Percentiles rank a stretch among this genome's conserved stretches.
phyloP scores from a whole-genome alignment of 1,140 invertebrate species.

The Caerostris extrusa region DNA sequence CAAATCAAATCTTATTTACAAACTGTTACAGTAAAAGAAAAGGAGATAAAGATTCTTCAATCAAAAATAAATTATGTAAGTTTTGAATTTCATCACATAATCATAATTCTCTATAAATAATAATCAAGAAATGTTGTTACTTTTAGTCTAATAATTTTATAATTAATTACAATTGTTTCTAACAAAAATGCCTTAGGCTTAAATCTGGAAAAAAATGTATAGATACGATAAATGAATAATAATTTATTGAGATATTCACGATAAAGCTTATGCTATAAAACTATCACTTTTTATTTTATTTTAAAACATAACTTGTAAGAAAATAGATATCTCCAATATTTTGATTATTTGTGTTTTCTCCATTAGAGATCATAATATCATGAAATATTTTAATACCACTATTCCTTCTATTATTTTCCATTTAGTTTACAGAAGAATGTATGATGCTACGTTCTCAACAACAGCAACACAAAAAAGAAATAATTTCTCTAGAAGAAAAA shows the following conservation, averaged over 20 bases:
- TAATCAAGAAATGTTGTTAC: no score
- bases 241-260: not conserved
- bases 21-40: slow-evolving; percentile 44
- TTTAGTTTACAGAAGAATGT: slow-evolving; percentile 53
- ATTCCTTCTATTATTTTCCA: not conserved
- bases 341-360: not conserved
- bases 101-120: not conserved
- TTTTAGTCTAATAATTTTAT: no score
- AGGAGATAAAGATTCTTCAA: slow-evolving; percentile 26
- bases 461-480: slow-evolving; percentile 1
- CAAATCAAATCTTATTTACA: slow-evolving; percentile 25
- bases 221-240: not conserved
- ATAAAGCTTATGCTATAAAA: not conserved
- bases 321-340: no score
- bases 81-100: not conserved
- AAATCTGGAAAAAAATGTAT: no score
- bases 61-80: slow-evolving; percentile 57
- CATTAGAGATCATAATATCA: not conserved
- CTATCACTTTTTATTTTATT: not conserved
- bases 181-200: no score
- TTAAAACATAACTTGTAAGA: not conserved
- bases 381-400: not conserved
- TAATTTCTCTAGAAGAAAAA: slow-evolving; percentile 44
- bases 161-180: no score
- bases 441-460: slow-evolving; percentile 35